Conservation (phyloP, 2,888 invertebrate genomes). For the Adela reaumurella region DNA sequence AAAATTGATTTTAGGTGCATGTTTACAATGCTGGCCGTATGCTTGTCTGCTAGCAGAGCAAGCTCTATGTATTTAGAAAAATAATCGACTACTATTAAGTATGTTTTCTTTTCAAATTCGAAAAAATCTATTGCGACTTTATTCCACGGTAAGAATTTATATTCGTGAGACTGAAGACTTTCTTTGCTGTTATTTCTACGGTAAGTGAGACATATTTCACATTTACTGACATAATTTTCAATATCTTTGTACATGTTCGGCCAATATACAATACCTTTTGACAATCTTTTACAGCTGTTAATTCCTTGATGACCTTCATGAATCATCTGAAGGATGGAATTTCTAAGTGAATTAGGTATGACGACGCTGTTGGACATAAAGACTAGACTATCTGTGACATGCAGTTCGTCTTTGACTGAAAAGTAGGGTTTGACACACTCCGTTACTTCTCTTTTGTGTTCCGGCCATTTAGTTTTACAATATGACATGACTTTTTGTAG, state of each 20-base stretch:
- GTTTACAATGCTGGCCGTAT: slow-evolving; percentile 7
- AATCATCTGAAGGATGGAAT: slow-evolving; percentile 2
- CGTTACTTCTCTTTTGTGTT: too few species aligned
- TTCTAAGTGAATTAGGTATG: background rate
- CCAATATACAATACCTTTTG: slow-evolving; percentile 8
- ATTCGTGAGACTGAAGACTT: background rate
- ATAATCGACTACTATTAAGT: slow-evolving; percentile 12
- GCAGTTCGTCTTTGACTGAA: too few species aligned
- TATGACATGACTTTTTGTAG: too few species aligned
- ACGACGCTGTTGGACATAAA: background rate
- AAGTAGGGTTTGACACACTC: too few species aligned
- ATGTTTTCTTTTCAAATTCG: slow-evolving; percentile 10
- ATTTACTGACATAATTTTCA: slow-evolving; percentile 8
- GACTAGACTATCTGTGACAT: background rate
- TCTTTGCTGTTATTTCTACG: slow-evolving; percentile 3
- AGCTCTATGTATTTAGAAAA: slow-evolving; percentile 15
- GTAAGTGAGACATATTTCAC: slow-evolving; percentile 10
- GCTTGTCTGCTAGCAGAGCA: slow-evolving; percentile 3
- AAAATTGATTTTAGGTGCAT: slow-evolving; percentile 8
- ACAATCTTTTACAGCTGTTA: slow-evolving; percentile 6
- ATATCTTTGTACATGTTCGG: slow-evolving; percentile 10
- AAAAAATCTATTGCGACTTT: slow-evolving; percentile 14
- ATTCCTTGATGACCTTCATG: slow-evolving; percentile 9
- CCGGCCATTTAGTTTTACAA: too few species aligned
- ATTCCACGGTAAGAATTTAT: slow-evolving; percentile 7